These are phyloP conservation scores for Leucoma salicis DNA, from an alignment of 2,888 invertebrate species.

Conservation along the genomic window DNA sequence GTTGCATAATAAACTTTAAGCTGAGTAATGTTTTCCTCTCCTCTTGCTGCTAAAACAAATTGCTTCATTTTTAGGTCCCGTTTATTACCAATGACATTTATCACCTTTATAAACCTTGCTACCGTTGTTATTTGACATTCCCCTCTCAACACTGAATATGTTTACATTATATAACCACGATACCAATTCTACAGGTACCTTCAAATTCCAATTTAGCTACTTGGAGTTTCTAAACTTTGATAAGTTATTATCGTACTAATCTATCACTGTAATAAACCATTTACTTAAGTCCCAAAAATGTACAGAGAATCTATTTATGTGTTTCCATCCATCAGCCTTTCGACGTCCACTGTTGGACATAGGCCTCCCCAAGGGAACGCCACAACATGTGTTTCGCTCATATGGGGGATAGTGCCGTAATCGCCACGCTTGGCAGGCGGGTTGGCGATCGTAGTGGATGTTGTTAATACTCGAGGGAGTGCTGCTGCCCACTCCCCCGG, in stretches of 20 bases:
- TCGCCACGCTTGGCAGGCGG: too few species aligned
- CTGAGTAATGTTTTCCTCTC: conserved; percentile 78
- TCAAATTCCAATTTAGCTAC: background rate
- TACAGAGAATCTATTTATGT: too few species aligned
- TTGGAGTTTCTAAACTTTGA: background rate
- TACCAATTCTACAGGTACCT: background rate
- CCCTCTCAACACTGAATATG: conserved; percentile 14
- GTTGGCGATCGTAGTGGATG: too few species aligned
- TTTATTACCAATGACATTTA: conserved; percentile 69
- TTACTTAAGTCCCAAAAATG: too few species aligned
- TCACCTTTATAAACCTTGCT: conserved; percentile 60
- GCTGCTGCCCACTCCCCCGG: too few species aligned
- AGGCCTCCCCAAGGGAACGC: too few species aligned
- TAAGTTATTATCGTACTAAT: background rate
- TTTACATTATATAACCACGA: conserved; percentile 11
- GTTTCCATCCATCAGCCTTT: too few species aligned
- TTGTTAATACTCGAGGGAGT: too few species aligned
- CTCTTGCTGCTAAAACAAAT: conserved; percentile 71
- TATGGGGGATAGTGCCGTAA: too few species aligned
- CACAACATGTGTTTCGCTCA: too few species aligned
- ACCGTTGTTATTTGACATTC: conserved; percentile 48
- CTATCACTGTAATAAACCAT: background rate
- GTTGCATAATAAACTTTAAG: conserved; percentile 64
- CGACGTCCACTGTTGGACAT: too few species aligned
- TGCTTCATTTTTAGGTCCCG: conserved; percentile 71